These are phyloP conservation scores for Danaus melanippus DNA, from an alignment of 1,140 invertebrate genomes.

Conservation along the genomic window DNA sequence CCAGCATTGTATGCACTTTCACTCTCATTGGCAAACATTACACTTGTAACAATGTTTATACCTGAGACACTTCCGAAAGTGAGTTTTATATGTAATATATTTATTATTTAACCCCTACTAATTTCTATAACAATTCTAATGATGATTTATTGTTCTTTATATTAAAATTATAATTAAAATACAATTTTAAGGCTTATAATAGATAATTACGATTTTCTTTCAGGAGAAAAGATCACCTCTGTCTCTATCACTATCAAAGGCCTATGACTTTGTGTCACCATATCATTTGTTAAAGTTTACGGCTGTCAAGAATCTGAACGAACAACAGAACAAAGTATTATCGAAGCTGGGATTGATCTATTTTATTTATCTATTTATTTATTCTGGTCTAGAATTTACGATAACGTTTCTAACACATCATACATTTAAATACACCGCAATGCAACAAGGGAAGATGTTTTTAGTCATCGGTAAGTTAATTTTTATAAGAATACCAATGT, in stretches of 20 bases:
- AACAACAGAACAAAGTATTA: constrained; percentile 76
- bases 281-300: constrained; percentile 75
- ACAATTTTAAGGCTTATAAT: too few species aligned
- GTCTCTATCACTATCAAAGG: constrained; percentile 78
- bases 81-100: constrained; percentile 18
- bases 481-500: too few species aligned
- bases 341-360: constrained; percentile 87
- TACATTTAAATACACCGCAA: constrained; percentile 91
- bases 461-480: constrained; percentile 86
- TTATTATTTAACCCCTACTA: constrained; percentile 14
- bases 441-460: constrained; percentile 99
- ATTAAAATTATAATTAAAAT: constrained; percentile 3
- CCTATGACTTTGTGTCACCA: constrained; percentile 78
- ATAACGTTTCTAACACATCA: constrained; percentile 97
- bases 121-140: constrained; percentile 1
- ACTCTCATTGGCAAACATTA: constrained; percentile 84
- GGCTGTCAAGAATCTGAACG: constrained; percentile 74
- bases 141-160: constrained; percentile 1
- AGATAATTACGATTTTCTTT: constrained; percentile 46
- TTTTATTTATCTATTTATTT: constrained; percentile 96
- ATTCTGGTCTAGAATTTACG: constrained; percentile 98
- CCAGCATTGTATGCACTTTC: constrained; percentile 90
- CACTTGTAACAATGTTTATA: constrained; percentile 83
- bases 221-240: constrained; percentile 81
- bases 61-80: constrained; percentile 89